These are phyloP conservation scores for Alitta virens DNA, from an alignment of 2,888 invertebrate species.

Conservation along the genomic window DNA sequence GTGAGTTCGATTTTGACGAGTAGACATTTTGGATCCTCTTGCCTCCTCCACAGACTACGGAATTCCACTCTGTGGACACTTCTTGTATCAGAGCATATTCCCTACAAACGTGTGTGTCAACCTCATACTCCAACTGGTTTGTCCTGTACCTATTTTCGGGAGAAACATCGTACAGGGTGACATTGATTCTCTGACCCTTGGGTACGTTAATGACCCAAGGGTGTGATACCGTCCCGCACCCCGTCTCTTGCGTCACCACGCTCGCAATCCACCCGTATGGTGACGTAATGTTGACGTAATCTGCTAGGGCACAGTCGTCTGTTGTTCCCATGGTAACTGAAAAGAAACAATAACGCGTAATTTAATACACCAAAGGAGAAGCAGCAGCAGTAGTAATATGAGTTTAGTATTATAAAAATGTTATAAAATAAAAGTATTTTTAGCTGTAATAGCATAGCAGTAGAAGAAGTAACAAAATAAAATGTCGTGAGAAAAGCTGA, in stretches of 20 bases:
- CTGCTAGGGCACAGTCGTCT: slow-evolving; percentile 7
- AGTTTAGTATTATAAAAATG: no score
- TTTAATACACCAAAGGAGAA: no score
- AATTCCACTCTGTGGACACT: slow-evolving; percentile 2
- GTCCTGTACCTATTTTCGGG: slow-evolving; percentile 1
- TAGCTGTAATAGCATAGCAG: no score
- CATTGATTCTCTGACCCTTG: slow-evolving; percentile 7
- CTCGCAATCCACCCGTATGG: slow-evolving; percentile 11
- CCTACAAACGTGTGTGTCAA: slow-evolving; percentile 8
- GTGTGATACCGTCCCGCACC: slow-evolving; percentile 8
- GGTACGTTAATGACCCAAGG: slow-evolving; percentile 12
- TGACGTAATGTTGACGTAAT: slow-evolving; percentile 14
- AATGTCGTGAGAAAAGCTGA: no score
- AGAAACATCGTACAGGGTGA: slow-evolving; percentile 13
- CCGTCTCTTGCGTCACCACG: slow-evolving; percentile 4
- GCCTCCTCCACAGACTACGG: slow-evolving; percentile 12
- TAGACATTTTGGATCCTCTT: slow-evolving; percentile 8
- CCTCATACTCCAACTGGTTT: slow-evolving; percentile 4
- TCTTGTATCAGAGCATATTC: slow-evolving; percentile 15
- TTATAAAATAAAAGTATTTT: no score
- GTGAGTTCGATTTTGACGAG: not conserved
- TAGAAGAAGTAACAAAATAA: no score
- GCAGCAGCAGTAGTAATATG: no score
- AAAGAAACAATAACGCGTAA: not conserved
- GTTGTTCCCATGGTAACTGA: not conserved